phyloP scores from a whole-genome alignment of 1,140 invertebrate genomes.

The Stegodyphus dumicola region DNA sequence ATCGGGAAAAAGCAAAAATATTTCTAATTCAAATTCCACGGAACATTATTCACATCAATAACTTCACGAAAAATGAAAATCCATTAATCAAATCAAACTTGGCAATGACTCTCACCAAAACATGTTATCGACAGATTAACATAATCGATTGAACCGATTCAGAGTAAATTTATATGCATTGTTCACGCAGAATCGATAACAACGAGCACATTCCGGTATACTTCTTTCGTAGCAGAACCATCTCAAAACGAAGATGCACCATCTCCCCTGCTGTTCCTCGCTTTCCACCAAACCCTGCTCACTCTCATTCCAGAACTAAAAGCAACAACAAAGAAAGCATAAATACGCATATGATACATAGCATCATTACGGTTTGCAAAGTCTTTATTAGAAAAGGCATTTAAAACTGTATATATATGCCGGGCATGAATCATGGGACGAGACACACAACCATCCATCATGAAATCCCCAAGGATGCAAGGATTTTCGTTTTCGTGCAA shows the following conservation, averaged over 20 bases:
- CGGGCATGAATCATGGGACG: conserved; percentile 38
- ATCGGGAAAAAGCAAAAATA: neutral
- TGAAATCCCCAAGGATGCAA: conserved; percentile 33
- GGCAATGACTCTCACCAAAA: neutral
- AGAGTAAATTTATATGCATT: conserved; percentile 27
- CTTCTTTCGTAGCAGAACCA: too few relatives aligned
- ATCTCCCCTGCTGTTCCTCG: neutral
- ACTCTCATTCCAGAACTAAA: too few relatives aligned
- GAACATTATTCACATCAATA: conserved; percentile 33
- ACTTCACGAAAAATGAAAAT: conserved; percentile 15
- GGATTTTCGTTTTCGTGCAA: conserved; percentile 32
- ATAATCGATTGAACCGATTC: neutral
- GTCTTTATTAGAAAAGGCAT: conserved; percentile 59
- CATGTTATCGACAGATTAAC: conserved; percentile 47
- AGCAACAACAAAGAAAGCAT: conserved; percentile 4
- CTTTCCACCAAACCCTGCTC: neutral
- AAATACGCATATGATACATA: conserved; percentile 27
- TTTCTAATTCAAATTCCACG: conserved; percentile 14
- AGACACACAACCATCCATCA: conserved; percentile 48
- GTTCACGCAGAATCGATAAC: conserved; percentile 23
- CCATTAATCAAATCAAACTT: conserved; percentile 41
- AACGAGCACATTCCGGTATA: neutral
- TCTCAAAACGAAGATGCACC: neutral
- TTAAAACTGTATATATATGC: conserved; percentile 35
- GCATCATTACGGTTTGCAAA: conserved; percentile 42